Conservation (phyloP, 2,113 vertebrate species). For the Tapirus terrestris region DNA sequence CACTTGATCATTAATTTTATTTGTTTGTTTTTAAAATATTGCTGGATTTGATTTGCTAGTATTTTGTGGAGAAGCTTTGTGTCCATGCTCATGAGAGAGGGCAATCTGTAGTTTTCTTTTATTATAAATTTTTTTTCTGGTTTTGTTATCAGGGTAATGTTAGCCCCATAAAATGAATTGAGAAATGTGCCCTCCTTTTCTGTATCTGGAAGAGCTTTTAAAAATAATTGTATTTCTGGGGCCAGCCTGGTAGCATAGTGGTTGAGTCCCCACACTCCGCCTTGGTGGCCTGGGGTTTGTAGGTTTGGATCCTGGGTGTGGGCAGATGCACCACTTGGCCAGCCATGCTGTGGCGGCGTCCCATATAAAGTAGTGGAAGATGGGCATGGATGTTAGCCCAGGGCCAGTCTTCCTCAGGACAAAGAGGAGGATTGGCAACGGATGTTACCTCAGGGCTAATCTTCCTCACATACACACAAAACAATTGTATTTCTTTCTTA, state of each 20-base stretch:
- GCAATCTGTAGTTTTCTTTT: neutral
- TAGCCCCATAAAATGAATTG: neutral
- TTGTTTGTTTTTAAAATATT: neutral
- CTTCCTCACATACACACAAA: neutral
- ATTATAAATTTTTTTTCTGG: neutral
- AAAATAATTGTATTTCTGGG: neutral
- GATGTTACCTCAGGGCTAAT: no score
- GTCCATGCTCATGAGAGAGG: neutral
- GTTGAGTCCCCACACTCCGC: no score
- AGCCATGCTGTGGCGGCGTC: no score
- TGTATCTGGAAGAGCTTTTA: neutral
- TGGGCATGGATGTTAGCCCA: no score
- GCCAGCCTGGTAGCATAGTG: no score
- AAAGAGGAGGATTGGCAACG: no score
- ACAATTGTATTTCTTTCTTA: neutral
- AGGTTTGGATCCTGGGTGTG: no score
- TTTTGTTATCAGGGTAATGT: neutral
- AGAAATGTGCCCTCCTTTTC: neutral
- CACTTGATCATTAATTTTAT: neutral
- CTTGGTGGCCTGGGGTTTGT: no score
- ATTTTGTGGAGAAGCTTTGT: slow-evolving; percentile 8
- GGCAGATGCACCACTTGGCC: no score
- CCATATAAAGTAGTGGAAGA: no score
- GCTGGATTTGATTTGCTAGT: neutral
- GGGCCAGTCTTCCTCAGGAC: no score